A percentile compares a stretch with the other conserved stretches of the same genome.
Conservation (phyloP, 2,888 invertebrate genomes). For the Eilema griseolum region DNA sequence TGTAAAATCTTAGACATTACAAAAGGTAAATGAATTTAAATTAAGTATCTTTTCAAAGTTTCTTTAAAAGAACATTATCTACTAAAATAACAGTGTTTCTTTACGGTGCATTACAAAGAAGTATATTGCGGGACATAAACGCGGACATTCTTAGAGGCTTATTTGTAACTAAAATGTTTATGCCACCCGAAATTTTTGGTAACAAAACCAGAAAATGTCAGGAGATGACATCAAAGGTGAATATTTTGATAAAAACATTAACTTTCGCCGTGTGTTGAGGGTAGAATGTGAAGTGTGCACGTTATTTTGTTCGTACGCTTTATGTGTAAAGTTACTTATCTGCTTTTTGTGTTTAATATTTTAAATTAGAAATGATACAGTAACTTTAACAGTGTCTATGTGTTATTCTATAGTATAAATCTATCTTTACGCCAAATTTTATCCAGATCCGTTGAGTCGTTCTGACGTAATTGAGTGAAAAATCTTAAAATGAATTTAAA, state of each 20-base stretch:
- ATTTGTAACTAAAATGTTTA: conserved; percentile 21
- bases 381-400: too few relatives aligned
- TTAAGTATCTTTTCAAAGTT: not conserved
- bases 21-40: not conserved
- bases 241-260: conserved; percentile 47
- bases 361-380: not conserved
- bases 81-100: not conserved
- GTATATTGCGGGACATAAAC: not conserved
- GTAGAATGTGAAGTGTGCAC: conserved; percentile 17
- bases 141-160: conserved; percentile 14
- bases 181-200: conserved; percentile 13
- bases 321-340: conserved; percentile 15
- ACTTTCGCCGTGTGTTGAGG: conserved; percentile 27
- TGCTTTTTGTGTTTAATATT: not conserved
- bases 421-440: not conserved
- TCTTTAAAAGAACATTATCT: not conserved
- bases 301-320: conserved; percentile 14
- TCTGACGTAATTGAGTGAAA: too few relatives aligned
- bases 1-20: not conserved
- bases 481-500: too few relatives aligned
- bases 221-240: conserved; percentile 38
- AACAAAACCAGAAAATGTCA: conserved; percentile 20
- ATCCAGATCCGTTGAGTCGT: not conserved
- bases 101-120: conserved; percentile 5
- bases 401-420: not conserved